Base-by-base conservation (phyloP, 2,888 invertebrate species). In the Masnerella sp. region DNA sequence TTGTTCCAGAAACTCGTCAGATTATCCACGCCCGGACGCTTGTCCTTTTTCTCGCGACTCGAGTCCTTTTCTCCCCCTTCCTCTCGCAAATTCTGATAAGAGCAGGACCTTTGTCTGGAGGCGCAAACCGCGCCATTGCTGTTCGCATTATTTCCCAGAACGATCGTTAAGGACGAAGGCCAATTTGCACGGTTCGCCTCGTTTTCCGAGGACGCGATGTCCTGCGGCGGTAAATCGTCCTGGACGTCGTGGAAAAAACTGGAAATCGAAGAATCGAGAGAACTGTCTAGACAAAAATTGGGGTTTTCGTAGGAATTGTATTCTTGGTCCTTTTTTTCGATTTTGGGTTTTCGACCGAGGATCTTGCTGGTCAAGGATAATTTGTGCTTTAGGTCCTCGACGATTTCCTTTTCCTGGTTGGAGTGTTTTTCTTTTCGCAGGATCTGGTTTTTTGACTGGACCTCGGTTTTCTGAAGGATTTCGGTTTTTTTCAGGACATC, bases 221-320 rank as follows among this genome's bases (percentile, higher is more conserved):
- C 51, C 28, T 65, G 68, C 3, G n/a, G n/a, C n/a, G n/a, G n/a
- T n/a, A 64, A 52, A 30, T 56, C 70, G 15, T 61, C 38, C n/a
- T n/a, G n/a, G n/a, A 49, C 9, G 25, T 74, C 76, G 62, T 80
- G 84, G 0, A 85, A 74, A 61, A 80, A 85, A 17, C 78, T 79
- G 18, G 82, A 79, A 8, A 83, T 56, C 1, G 85, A 84, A 3
- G 84, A 81, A 58, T 87, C 87, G 15, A 83, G 61, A 2, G 87
- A 87, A 45, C 77, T 81, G 74, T 87, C 86, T 45, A 84, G 65
- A 20, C 78, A 78, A 42, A 87, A 87, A 1, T 83, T 83, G 1
- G 86, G 87, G 77, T 87, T 87, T 73, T 87, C 87, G 69, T 87
- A 87, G 18, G 79, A 81, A 40, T 64, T 79, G 64, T 45, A 77